Base-by-base conservation (phyloP, 2,113 vertebrate genomes). In the Semicossyphus pulcher region DNA sequence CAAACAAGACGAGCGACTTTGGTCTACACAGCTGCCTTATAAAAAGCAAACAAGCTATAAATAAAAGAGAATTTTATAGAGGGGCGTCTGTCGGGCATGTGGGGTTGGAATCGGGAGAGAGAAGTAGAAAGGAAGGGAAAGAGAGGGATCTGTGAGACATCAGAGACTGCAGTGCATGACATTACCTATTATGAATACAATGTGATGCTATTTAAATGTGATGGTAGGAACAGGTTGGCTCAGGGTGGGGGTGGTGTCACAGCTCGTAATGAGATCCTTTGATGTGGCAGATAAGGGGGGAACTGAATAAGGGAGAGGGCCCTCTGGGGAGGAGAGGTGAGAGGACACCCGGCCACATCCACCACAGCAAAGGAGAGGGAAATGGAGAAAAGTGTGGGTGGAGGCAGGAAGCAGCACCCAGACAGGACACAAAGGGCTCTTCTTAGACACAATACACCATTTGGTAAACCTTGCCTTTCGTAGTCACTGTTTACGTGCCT, bases 61-160 rank as follows among this genome's bases (percentile, higher is more conserved):
- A 94, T 93, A 93, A 93, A 93, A 94, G 92, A 82, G 92, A 94
- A 94, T 93, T 93, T 93, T 93, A 94, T 93, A 93, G 93, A 91
- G 86, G 78, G 83, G 74, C 86, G 88, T 93, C 93, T 93, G 92
- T 86, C 77, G 73, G 77, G 72, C 73, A 78, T 81, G 84, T 65
- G 73, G 53, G 79, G 75, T 74, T 77, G 86, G 66, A 80, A 78
- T 21, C 51, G 68, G 64, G 52, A 76, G 72, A 52, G 76, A 47
- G 74, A 25, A 63, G 64, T 28, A 53, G 57, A 71, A 74, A 72
- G 62, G 60, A 81, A 36, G 54, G 67, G 49, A 80, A 15, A 29
- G 36, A 64, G 44, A 44, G 41, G 29, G 72, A 75, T 85, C 65
- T 80, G 72, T 36, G 58, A 86, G 80, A 86, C 83, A 87, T 85